Conservation (phyloP, 1,140 invertebrate species). For the Psix sp. region DNA sequence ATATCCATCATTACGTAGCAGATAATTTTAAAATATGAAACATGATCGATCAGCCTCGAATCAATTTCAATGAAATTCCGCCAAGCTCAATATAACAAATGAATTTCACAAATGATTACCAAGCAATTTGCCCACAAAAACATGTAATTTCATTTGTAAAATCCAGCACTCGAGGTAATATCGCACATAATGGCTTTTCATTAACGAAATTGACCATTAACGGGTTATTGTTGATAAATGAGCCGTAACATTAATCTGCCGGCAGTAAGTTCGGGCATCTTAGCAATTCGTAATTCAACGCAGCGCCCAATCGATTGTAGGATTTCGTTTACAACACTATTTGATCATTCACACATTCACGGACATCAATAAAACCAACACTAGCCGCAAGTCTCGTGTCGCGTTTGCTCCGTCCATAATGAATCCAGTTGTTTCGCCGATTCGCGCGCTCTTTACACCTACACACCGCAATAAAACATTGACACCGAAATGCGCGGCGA, state of each 20-base stretch:
- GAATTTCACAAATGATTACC: constrained; percentile 4
- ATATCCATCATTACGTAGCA: too few species aligned
- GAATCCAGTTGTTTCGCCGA: constrained; percentile 25
- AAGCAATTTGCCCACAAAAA: background rate
- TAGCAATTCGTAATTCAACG: constrained; percentile 21
- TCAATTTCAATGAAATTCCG: background rate
- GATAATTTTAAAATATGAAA: too few species aligned
- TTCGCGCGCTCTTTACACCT: constrained; percentile 37
- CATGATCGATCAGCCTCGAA: background rate
- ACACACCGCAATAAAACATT: constrained; percentile 25
- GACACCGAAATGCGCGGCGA: constrained; percentile 20
- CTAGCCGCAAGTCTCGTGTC: background rate
- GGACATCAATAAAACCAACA: constrained; percentile 17
- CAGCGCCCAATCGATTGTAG: constrained; percentile 8
- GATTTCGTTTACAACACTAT: too few species aligned
- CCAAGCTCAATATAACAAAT: background rate
- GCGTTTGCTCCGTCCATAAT: constrained; percentile 23
- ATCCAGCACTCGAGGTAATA: too few species aligned
- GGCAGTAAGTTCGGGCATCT: constrained; percentile 9
- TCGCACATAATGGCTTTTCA: too few species aligned
- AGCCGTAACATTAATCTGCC: constrained; percentile 19
- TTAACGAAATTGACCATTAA: constrained; percentile 33
- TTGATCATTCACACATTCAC: too few species aligned
- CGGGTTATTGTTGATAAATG: constrained; percentile 8
- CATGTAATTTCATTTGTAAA: constrained; percentile 1